Evolutionary conservation across 2,888 invertebrate genomes (phyloP).

Genomic region (Ectobius pallidus): DNA sequence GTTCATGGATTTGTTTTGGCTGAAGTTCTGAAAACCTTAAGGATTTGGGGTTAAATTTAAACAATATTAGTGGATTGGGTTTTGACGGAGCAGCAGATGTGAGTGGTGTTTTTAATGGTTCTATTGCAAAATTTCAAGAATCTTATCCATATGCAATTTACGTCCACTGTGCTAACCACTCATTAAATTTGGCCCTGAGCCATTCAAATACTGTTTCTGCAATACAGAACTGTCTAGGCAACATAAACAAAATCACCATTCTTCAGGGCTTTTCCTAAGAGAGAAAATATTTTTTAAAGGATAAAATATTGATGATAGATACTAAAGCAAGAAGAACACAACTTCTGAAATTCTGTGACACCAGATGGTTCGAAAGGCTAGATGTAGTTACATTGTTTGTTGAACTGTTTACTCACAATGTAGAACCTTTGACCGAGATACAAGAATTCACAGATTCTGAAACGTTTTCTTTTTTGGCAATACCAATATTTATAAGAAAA

Average conservation of each 20-base stretch:
- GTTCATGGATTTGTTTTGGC: not conserved
- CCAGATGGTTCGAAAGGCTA: not conserved
- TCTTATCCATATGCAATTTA: constrained; percentile 5
- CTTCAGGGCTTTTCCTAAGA: not conserved
- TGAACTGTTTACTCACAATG: not conserved
- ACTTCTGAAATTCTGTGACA: constrained; percentile 17
- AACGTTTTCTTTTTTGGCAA: not conserved
- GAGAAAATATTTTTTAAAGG: not conserved
- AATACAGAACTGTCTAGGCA: not conserved
- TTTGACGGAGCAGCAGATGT: constrained; percentile 8
- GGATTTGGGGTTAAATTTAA: constrained; percentile 8
- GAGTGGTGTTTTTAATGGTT: constrained; percentile 4
- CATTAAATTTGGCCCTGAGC: not conserved
- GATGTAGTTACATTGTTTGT: not conserved
- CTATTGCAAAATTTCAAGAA: constrained; percentile 1
- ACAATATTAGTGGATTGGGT: constrained; percentile 5
- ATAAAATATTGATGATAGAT: constrained; percentile 1
- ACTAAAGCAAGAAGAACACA: not conserved
- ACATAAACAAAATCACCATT: constrained; percentile 1
- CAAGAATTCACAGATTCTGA: constrained; percentile 22
- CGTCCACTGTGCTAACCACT: constrained; percentile 14
- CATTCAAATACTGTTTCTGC: constrained; percentile 14
- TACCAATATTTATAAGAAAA: too few species aligned
- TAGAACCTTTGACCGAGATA: constrained; percentile 11
- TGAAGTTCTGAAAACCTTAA: not conserved